Conservation (phyloP, 2,113 vertebrate species). For the Menidia beryllina region DNA sequence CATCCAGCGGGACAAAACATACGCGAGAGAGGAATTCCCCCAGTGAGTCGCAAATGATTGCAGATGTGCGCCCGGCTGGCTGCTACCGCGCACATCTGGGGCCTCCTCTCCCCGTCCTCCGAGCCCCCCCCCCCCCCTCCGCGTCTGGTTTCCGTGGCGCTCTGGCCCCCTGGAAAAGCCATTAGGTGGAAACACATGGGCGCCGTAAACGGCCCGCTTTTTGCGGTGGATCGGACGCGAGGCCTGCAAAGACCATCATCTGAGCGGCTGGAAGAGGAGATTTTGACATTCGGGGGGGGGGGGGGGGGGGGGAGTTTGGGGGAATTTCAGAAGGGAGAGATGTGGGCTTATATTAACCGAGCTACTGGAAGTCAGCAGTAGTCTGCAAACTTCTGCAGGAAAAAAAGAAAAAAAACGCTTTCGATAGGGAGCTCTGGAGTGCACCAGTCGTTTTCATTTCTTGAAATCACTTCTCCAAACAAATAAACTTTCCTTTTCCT, state of each 20-base stretch:
- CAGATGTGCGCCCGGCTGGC: slow-evolving; percentile 75
- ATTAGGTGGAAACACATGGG: slow-evolving; percentile 57
- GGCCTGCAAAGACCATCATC: slow-evolving; percentile 74
- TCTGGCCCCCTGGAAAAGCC: slow-evolving; percentile 72
- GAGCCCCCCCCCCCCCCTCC: slow-evolving; percentile 30
- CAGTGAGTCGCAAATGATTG: slow-evolving; percentile 68
- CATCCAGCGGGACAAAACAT: slow-evolving; percentile 46
- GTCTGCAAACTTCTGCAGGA: slow-evolving; percentile 25
- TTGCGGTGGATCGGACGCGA: slow-evolving; percentile 54
- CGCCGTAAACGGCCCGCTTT: slow-evolving; percentile 31
- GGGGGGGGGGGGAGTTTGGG: slow-evolving; percentile 72
- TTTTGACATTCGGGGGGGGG: slow-evolving; percentile 65
- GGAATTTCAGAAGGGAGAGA: slow-evolving; percentile 74
- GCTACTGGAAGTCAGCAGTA: slow-evolving; percentile 73
- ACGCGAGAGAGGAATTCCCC: slow-evolving; percentile 74
- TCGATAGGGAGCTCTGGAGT: neutral
- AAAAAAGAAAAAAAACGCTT: neutral
- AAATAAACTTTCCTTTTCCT: neutral
- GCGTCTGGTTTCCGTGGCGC: slow-evolving; percentile 32
- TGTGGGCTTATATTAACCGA: slow-evolving; percentile 42
- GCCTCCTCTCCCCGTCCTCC: slow-evolving; percentile 32
- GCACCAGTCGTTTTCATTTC: slow-evolving; percentile 1
- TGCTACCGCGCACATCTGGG: slow-evolving; percentile 76
- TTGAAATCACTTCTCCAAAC: slow-evolving; percentile 6
- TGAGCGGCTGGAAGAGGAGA: slow-evolving; percentile 44